These are phyloP conservation scores for Euwallacea similis DNA, from an alignment of 1,140 invertebrate species.

Conservation along the genomic window DNA sequence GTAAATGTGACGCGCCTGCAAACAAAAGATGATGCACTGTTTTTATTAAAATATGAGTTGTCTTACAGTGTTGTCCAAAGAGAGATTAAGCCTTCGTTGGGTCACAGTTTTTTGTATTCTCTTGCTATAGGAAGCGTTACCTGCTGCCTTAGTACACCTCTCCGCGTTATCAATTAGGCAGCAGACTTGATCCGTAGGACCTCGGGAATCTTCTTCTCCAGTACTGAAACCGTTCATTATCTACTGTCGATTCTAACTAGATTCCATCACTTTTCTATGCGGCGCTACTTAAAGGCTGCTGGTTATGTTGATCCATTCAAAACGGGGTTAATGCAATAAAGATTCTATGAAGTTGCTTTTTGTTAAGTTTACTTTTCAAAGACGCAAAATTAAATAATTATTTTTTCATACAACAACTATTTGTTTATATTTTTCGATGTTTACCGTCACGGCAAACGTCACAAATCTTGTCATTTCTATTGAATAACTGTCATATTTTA, in stretches of 20 bases:
- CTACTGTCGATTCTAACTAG: constrained; percentile 10
- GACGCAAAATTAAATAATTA: no score
- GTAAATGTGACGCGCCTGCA: constrained; percentile 88
- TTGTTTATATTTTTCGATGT: no score
- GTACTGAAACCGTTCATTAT: constrained; percentile 84
- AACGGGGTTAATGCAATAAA: no score
- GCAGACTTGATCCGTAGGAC: constrained; percentile 84
- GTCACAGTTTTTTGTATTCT: constrained; percentile 95
- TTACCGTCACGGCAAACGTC: no score
- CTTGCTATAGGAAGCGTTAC: constrained; percentile 96
- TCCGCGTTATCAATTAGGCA: constrained; percentile 89
- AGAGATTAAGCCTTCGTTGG: constrained; percentile 86
- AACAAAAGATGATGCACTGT: constrained; percentile 1
- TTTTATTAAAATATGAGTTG: background rate
- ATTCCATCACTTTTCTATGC: constrained; percentile 9
- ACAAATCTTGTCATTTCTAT: no score
- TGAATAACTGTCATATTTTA: no score
- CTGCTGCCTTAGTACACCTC: constrained; percentile 82
- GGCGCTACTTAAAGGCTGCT: no score
- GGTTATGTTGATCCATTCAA: no score
- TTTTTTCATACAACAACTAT: no score
- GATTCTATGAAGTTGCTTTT: no score
- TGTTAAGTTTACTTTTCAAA: no score
- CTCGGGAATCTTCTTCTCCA: constrained; percentile 84
- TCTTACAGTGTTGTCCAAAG: constrained; percentile 79